phyloP scores from a whole-genome alignment of 2,113 vertebrate genomes.

The Dipodomys stephensi region DNA sequence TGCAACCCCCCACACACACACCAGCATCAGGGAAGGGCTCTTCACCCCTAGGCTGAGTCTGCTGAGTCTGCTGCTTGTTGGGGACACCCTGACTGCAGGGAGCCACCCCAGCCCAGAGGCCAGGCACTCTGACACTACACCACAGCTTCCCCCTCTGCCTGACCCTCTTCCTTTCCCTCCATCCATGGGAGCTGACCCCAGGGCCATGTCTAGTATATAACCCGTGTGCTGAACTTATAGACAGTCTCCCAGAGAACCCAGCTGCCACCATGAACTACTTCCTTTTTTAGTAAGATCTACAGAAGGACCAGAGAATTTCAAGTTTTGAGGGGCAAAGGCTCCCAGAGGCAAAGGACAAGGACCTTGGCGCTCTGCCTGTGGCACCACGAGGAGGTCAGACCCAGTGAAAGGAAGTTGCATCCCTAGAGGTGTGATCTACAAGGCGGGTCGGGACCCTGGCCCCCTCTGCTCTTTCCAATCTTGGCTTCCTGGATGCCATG shows the following conservation, averaged over 20 bases:
- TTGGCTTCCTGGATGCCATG: not conserved
- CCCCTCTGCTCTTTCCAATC: not conserved
- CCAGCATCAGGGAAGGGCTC: not conserved
- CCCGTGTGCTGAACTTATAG: not conserved
- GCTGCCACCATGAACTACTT: not conserved
- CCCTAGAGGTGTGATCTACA: not conserved
- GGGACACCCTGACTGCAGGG: too few relatives aligned
- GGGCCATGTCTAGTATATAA: not conserved
- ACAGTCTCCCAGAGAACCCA: not conserved
- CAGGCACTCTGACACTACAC: fast-evolving
- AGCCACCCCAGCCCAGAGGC: too few relatives aligned
- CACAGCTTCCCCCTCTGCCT: not conserved
- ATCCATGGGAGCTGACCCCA: fast-evolving
- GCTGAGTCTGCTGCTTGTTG: too few relatives aligned
- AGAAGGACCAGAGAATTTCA: not conserved
- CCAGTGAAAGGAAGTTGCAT: not conserved
- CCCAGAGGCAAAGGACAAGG: not conserved
- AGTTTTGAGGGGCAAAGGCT: too few relatives aligned
- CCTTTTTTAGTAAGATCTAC: not conserved
- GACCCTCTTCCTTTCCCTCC: not conserved
- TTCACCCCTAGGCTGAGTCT: not conserved
- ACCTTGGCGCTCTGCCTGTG: not conserved
- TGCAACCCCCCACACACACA: not conserved
- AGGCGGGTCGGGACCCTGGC: too few relatives aligned
- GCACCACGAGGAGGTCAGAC: too few relatives aligned